Evolutionary conservation across 1,140 invertebrate genomes (phyloP).

Genomic region (Drosophila persimilis): DNA sequence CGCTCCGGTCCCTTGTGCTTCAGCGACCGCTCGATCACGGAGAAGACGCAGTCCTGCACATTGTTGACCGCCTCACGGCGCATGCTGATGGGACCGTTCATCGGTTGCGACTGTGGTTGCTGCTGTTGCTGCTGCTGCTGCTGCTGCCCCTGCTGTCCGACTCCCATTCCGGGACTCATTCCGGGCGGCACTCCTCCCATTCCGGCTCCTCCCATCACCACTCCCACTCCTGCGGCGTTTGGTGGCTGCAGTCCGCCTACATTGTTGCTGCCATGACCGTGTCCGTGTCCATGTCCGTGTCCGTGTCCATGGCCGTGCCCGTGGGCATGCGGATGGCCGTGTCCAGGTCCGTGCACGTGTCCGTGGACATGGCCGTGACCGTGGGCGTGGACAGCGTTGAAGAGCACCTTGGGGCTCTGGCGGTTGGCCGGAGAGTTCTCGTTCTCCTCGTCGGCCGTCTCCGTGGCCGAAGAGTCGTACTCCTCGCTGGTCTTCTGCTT

Average conservation of each 20-base stretch:
- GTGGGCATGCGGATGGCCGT: constrained; percentile 27
- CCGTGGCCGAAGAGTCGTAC: constrained; percentile 93
- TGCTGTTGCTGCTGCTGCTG: constrained; percentile 20
- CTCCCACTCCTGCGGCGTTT: constrained; percentile 17
- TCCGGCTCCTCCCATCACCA: constrained; percentile 1
- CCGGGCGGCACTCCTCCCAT: background rate
- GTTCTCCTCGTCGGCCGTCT: constrained; percentile 92
- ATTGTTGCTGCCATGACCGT: constrained; percentile 50
- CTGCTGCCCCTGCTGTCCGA: background rate
- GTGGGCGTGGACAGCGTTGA: constrained; percentile 39
- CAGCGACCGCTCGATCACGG: constrained; percentile 64
- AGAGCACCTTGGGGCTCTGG: constrained; percentile 82
- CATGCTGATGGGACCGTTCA: constrained; percentile 75
- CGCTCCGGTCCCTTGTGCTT: constrained; percentile 83
- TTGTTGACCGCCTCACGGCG: constrained; percentile 67
- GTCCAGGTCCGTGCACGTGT: constrained; percentile 20
- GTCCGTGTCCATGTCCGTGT: constrained; percentile 20
- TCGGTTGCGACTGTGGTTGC: constrained; percentile 34
- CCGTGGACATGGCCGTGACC: constrained; percentile 17
- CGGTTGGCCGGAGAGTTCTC: constrained; percentile 84
- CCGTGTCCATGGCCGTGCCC: constrained; percentile 15
- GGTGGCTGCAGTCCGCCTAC: constrained; percentile 55
- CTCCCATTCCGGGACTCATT: constrained; percentile 8
- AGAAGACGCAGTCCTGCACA: constrained; percentile 77
- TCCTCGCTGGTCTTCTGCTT: constrained; percentile 86